These are phyloP conservation scores for Basileuterus tristriatus DNA, from an alignment of 2,797 vertebrate genomes.

Conservation along the genomic window DNA sequence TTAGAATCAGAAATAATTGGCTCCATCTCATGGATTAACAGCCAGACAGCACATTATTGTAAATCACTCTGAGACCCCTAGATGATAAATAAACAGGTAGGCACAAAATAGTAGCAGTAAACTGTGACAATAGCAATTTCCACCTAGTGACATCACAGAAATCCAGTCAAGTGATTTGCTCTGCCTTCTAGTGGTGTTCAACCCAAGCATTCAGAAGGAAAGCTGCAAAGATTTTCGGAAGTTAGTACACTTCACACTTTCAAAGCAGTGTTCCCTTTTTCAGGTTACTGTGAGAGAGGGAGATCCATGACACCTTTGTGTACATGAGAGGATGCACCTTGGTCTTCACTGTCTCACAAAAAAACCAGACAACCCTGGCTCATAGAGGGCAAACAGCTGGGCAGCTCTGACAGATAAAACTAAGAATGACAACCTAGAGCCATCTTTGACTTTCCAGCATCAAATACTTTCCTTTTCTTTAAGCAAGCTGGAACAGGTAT, in stretches of 20 bases:
- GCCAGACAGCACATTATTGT: background rate
- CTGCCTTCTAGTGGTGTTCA: background rate
- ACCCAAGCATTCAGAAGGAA: background rate
- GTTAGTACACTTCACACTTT: background rate
- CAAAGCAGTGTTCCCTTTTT: background rate
- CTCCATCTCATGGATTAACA: background rate
- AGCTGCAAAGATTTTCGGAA: background rate
- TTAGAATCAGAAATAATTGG: background rate
- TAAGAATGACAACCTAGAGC: background rate
- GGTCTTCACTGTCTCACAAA: background rate
- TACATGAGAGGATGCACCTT: background rate
- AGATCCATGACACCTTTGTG: background rate
- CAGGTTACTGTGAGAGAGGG: background rate
- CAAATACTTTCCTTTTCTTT: background rate
- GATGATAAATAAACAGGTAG: conserved; percentile 12
- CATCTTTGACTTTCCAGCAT: background rate
- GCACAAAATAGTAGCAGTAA: background rate
- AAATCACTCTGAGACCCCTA: background rate
- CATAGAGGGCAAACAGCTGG: background rate
- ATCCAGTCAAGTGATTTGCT: background rate
- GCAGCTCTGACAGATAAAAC: background rate
- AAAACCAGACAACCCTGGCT: background rate
- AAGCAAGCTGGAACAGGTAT: background rate
- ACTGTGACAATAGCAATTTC: background rate
- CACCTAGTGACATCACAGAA: background rate